These are phyloP conservation scores for Teleogryllus occipitalis DNA, from an alignment of 1,140 invertebrate genomes.

Conservation along the genomic window DNA sequence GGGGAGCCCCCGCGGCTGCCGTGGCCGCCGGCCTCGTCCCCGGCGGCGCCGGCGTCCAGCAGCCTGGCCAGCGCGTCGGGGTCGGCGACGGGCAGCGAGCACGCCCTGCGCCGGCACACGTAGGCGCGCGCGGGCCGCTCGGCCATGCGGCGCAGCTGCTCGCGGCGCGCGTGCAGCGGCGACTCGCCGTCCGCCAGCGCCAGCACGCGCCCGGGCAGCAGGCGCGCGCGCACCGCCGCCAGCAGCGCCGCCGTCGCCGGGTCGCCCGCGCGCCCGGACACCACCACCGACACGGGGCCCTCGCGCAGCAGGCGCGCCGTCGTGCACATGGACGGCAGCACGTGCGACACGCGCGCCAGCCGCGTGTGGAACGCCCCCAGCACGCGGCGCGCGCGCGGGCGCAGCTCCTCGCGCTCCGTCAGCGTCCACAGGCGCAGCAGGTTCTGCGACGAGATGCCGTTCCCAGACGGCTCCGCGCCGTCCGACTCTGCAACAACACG, in stretches of 20 bases:
- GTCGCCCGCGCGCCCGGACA: slow-evolving; percentile 54
- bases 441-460: slow-evolving; percentile 81
- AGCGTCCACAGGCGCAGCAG: slow-evolving; percentile 62
- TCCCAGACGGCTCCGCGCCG: slow-evolving; percentile 85
- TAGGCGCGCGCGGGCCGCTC: slow-evolving; percentile 60
- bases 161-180: slow-evolving; percentile 29
- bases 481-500: slow-evolving; percentile 67
- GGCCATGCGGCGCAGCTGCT: slow-evolving; percentile 33
- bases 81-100: slow-evolving; percentile 67
- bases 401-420: slow-evolving; percentile 47
- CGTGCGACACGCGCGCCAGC: slow-evolving; percentile 48
- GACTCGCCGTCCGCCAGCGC: slow-evolving; percentile 50
- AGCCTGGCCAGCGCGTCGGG: slow-evolving; percentile 53
- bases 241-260: slow-evolving; percentile 58
- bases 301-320: slow-evolving; percentile 31
- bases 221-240: slow-evolving; percentile 52
- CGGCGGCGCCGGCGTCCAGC: slow-evolving; percentile 39
- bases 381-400: slow-evolving; percentile 46
- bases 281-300: slow-evolving; percentile 48
- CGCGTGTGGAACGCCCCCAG: slow-evolving; percentile 53
- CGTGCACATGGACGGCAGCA: slow-evolving; percentile 71
- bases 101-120: slow-evolving; percentile 70
- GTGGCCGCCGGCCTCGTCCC: too few relatives aligned
- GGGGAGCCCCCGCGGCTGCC: too few relatives aligned
- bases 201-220: slow-evolving; percentile 62